Evolutionary conservation across 1,140 invertebrate genomes (phyloP), one percentile per base, ranked within the genome.

Genomic region (Trissolcus basalis): DNA sequence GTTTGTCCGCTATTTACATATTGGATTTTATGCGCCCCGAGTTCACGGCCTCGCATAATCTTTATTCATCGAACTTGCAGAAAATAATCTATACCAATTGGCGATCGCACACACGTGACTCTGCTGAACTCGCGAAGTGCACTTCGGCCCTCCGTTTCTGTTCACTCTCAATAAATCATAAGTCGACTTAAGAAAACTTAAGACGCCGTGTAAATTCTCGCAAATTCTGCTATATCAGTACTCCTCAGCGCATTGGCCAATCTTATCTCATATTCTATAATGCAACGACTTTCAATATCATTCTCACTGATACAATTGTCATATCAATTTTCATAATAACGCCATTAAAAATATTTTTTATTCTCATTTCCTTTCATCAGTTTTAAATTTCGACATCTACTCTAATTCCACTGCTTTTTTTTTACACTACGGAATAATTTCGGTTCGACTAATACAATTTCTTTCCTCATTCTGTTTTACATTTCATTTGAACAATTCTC

Each of bases 101-200:
- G 60, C 47, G 32, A 61, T 47, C 43, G n/a, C 19, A 32, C n/a
- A 4, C 64, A 35, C 32, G 9, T 2, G 7, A 19, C 12, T 33
- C 10, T 19, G 32, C 13, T 0, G n/a, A 69, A 56, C 9, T 67
- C 27, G n/a, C 48, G 16, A 27, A 55, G 51, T 27, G 27, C 19
- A 61, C 14, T 13, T 56, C 19, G 19, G 19, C 19, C 19, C 19
- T 3, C 1, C 19, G 43, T 35, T 33, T 9, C 7, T 51, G 44
- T 15, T 50, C 39, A n/a, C 14, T n/a, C 15, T n/a, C 41, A 44
- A 47, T 72, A 39, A 65, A 65, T 54, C 44, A 35, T 73, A 73
- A 73, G 70, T 73, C 70, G 70, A 73, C 70, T 73, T 73, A 67
- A 73, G 70, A 73, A 67, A 73, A 73, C 70, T 73, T 45, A 67